These are phyloP conservation scores for Diarsia brunnea DNA, from an alignment of 2,888 invertebrate genomes.

Conservation along the genomic window DNA sequence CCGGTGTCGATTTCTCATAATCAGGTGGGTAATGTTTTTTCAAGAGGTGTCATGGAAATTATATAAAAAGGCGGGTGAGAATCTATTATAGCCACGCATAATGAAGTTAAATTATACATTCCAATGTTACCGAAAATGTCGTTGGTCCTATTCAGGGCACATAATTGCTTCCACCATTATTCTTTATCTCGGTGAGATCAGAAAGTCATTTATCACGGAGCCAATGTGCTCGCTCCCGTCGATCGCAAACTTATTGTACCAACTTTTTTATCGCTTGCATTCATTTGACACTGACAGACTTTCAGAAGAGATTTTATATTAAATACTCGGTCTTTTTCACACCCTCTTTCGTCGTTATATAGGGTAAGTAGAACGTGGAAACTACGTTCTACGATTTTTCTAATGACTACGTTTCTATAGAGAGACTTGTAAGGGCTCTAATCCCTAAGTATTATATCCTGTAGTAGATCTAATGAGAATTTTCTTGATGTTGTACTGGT, in stretches of 20 bases:
- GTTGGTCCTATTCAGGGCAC: conserved; percentile 43
- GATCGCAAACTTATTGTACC: conserved; percentile 55
- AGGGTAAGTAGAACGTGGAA: conserved; percentile 10
- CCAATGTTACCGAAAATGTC: conserved; percentile 42
- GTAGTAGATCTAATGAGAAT: background rate
- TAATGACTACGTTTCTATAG: conserved; percentile 27
- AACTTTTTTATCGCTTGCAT: conserved; percentile 51
- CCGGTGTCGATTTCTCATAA: conserved; percentile 35
- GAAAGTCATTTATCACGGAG: conserved; percentile 74
- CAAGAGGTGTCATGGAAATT: conserved; percentile 29
- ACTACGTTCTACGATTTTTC: background rate
- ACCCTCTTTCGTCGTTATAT: conserved; percentile 10
- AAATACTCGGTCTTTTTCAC: conserved; percentile 7
- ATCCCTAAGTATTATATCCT: background rate
- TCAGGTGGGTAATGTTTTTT: conserved; percentile 30
- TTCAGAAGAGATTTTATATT: conserved; percentile 28
- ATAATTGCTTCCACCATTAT: conserved; percentile 71
- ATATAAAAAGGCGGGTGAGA: conserved; percentile 30
- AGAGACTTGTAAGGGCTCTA: background rate
- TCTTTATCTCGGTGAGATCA: conserved; percentile 73
- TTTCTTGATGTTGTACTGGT: background rate
- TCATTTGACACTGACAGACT: conserved; percentile 34
- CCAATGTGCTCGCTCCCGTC: conserved; percentile 59
- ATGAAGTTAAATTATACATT: conserved; percentile 57
- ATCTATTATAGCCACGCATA: conserved; percentile 35